Evolutionary conservation across 2,113 vertebrate species (phyloP).

Genomic region (Halichoerus grypus): DNA sequence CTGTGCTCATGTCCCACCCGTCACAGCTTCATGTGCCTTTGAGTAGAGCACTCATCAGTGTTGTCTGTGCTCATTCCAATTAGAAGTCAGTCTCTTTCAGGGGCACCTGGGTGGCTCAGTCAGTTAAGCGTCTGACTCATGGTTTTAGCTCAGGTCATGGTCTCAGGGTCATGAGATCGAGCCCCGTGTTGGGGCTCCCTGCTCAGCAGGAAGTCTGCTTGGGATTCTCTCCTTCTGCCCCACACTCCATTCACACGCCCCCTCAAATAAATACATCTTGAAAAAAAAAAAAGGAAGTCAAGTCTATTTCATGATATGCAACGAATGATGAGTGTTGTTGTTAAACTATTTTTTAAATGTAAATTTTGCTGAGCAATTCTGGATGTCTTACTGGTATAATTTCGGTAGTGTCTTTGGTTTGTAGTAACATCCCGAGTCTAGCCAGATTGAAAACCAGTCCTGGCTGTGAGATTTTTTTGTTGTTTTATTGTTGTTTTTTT

Average conservation of each 20-base stretch:
- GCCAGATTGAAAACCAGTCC: neutral
- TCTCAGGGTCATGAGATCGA: neutral
- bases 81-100: neutral
- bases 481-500: neutral
- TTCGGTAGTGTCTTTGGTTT: neutral
- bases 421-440: neutral
- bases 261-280: neutral
- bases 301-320: neutral
- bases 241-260: neutral
- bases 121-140: neutral
- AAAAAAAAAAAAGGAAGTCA: neutral
- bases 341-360: neutral
- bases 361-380: neutral
- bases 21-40: neutral
- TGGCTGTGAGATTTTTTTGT: neutral
- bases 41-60: neutral
- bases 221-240: neutral
- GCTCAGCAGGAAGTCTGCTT: neutral
- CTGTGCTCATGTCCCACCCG: neutral
- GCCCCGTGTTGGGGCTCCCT: neutral
- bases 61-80: neutral
- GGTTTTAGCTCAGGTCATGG: neutral
- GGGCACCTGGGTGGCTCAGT: neutral
- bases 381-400: neutral
- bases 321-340: neutral